phyloP scores from a whole-genome alignment of 2,113 vertebrate genomes.

The Meriones unguiculatus region DNA sequence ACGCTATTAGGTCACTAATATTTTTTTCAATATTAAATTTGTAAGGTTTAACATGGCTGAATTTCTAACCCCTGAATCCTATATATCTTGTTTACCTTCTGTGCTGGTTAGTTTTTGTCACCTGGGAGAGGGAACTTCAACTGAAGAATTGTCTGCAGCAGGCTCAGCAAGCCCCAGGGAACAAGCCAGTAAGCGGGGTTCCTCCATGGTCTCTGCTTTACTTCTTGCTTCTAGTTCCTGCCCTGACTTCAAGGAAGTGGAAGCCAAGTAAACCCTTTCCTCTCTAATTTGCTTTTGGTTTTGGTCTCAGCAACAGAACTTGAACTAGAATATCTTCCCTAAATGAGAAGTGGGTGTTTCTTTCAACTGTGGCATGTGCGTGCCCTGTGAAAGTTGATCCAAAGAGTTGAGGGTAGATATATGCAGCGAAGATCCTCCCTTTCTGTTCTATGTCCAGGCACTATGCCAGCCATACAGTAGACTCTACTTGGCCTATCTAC shows the following conservation, averaged over 20 bases:
- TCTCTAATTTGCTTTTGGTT: neutral
- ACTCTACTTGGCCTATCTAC: neutral
- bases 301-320: neutral
- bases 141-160: neutral
- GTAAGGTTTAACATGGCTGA: neutral
- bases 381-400: neutral
- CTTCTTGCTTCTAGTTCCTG: neutral
- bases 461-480: neutral
- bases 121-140: neutral
- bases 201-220: neutral
- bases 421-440: neutral
- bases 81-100: neutral
- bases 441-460: neutral
- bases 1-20: neutral
- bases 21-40: conserved; percentile 10
- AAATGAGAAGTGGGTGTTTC: neutral
- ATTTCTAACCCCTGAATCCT: neutral
- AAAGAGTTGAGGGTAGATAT: neutral
- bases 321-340: neutral
- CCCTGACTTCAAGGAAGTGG: neutral
- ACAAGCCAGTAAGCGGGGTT: neutral
- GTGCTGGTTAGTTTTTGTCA: neutral
- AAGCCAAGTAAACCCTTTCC: neutral
- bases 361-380: neutral
- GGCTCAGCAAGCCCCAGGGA: neutral